Percentiles rank a stretch among this genome's conserved stretches.
These are phyloP conservation scores for Amazona guildingii DNA, from an alignment of 2,113 vertebrate species.

Conservation along the genomic window DNA sequence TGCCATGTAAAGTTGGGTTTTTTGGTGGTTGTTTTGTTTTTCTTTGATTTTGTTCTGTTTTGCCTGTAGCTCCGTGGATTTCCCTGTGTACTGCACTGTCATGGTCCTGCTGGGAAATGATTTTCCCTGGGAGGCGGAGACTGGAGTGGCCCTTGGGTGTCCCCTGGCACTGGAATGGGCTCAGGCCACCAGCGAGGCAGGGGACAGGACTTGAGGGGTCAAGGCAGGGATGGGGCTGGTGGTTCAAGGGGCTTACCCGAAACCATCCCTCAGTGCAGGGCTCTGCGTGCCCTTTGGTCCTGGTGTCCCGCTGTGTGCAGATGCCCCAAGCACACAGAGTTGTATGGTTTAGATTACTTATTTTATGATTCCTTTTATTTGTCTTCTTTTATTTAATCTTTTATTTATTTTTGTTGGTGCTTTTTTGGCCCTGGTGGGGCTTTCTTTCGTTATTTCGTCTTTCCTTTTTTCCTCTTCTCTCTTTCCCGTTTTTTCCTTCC, in stretches of 20 bases:
- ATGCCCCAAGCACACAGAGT: accelerated
- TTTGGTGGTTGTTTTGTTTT: not conserved
- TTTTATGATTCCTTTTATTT: not conserved
- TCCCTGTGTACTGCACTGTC: accelerated
- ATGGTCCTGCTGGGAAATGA: accelerated
- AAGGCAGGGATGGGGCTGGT: not conserved
- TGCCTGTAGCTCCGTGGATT: accelerated
- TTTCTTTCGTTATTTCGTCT: not conserved
- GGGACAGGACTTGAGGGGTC: not conserved
- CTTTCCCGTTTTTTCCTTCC: accelerated
- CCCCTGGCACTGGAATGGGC: not conserved
- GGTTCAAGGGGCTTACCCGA: accelerated
- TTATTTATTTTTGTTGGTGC: not conserved
- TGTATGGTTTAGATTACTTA: not conserved
- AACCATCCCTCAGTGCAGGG: not conserved
- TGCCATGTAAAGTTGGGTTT: not conserved
- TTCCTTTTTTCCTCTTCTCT: not conserved
- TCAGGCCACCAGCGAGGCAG: accelerated
- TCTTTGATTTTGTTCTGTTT: not conserved
- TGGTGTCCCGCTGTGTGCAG: accelerated
- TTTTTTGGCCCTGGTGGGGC: no score
- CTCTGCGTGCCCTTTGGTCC: not conserved
- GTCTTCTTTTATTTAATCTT: no score
- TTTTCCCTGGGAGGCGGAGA: not conserved
- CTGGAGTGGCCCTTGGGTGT: not conserved